Conservation (phyloP, 2,797 vertebrate species). For the Karalla daura region DNA sequence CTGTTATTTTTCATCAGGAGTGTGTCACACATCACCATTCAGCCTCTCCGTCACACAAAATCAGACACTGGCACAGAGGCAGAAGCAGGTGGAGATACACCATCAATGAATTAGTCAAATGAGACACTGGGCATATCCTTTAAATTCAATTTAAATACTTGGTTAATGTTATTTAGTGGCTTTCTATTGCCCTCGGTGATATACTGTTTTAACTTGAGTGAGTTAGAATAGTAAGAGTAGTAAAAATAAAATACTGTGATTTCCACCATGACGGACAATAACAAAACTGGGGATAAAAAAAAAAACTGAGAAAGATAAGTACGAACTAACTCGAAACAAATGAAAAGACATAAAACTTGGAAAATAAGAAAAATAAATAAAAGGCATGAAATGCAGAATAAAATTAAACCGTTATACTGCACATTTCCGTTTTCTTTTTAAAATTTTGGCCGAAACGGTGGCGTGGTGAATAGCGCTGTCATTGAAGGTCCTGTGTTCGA, state of each 20-base stretch:
- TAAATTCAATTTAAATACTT: slow-evolving; percentile 77
- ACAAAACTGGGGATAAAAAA: neutral
- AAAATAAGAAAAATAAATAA: neutral
- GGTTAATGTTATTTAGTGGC: slow-evolving; percentile 59
- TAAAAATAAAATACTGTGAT: neutral
- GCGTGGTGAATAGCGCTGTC: no score
- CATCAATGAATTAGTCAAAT: slow-evolving; percentile 83
- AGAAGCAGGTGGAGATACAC: slow-evolving; percentile 79
- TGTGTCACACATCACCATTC: slow-evolving; percentile 84
- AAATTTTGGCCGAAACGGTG: neutral
- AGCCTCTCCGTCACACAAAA: slow-evolving; percentile 74
- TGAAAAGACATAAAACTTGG: neutral
- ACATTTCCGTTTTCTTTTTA: neutral
- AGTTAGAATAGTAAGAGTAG: neutral
- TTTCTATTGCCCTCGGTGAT: slow-evolving; percentile 48
- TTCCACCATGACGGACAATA: neutral
- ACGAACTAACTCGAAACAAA: neutral
- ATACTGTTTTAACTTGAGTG: slow-evolving; percentile 22
- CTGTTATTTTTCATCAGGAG: slow-evolving; percentile 84
- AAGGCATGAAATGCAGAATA: neutral
- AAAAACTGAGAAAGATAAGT: no score
- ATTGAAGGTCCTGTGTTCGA: no score
- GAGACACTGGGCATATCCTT: slow-evolving; percentile 72
- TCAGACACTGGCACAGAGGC: slow-evolving; percentile 73
- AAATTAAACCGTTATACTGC: neutral